phyloP scores from a whole-genome alignment of 2,888 invertebrate genomes.

The Papilio protenor region DNA sequence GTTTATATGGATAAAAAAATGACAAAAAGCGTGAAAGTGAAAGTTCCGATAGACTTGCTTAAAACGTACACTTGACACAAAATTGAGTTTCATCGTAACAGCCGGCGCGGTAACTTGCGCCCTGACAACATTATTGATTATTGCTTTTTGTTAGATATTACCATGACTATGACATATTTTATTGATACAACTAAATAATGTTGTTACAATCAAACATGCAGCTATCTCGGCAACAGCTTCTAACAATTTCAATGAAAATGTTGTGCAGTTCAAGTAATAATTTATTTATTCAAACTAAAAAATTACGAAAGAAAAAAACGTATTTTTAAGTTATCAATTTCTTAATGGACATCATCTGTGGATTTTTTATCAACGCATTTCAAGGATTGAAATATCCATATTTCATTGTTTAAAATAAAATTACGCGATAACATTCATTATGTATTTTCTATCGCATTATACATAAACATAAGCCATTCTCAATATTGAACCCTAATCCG shows the following conservation, averaged over 20 bases:
- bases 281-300: neutral
- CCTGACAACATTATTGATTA: constrained; percentile 49
- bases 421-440: neutral
- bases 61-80: constrained; percentile 63
- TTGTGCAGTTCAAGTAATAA: neutral
- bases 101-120: constrained; percentile 52
- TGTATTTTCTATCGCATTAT: neutral
- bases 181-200: constrained; percentile 1
- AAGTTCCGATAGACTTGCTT: constrained; percentile 66
- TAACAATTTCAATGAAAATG: neutral
- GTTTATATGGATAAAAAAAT: constrained; percentile 55
- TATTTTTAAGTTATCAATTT: neutral
- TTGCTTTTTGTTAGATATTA: constrained; percentile 46
- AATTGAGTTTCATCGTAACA: constrained; percentile 56
- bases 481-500: constrained; percentile 1
- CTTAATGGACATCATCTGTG: neutral
- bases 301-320: neutral
- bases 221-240: neutral
- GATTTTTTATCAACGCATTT: neutral
- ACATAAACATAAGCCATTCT: constrained; percentile 15
- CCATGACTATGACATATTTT: constrained; percentile 13
- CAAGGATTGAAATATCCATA: neutral
- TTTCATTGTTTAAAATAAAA: neutral
- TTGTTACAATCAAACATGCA: neutral
- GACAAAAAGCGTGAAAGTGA: constrained; percentile 71